Base-by-base conservation (phyloP, 2,113 vertebrate genomes). In the Thoracochromis brauschi region DNA sequence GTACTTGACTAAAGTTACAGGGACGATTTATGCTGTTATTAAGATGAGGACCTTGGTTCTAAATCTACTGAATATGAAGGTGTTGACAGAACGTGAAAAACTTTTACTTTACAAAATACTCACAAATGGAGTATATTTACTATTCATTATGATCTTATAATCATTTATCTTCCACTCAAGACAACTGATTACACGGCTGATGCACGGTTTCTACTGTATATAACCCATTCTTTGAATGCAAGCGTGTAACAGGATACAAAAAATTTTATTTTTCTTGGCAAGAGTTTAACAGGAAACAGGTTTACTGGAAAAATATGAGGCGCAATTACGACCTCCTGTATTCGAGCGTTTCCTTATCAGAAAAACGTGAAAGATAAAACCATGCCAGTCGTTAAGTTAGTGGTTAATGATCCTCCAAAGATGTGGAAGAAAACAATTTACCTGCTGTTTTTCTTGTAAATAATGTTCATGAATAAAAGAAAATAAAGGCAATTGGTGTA, bases 391-490 rank as follows among this genome's bases (percentile, higher is more conserved):
- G 88, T 17, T 31, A 24, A 88, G 12, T 10, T 9, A 49, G 49
- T 17, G 7, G 8, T 65, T 21, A 82, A 19, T 84, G 12, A 82
- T 83, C 19, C 2, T 24, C 21, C 2, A 3, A 47, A 35, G 4
- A 45, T 6, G 3, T 33, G 29, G 40, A 24, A 16, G 17, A 68
- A 2, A 6, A 29, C 3, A 13, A 4, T 0, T 51, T 40, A 12
- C 47, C 9, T 35, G 4, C 3, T 21, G 5, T 57, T 71, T 81
- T 31, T 53, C 5, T 79, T 65, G 45, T 82, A 38, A 14, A 42
- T 7, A 14, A 73, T 5, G 38, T 2, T 33, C 9, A 47, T 55
- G 2, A 93, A 90, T 83, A 85, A 94, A 91, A 9, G 3, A 11
- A 79, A 80, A 45, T 29, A 6, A 11, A 84, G 19, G 3, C 13